Evolutionary conservation across 2,113 vertebrate genomes (phyloP).

Genomic region (Arothron firmamentum): DNA sequence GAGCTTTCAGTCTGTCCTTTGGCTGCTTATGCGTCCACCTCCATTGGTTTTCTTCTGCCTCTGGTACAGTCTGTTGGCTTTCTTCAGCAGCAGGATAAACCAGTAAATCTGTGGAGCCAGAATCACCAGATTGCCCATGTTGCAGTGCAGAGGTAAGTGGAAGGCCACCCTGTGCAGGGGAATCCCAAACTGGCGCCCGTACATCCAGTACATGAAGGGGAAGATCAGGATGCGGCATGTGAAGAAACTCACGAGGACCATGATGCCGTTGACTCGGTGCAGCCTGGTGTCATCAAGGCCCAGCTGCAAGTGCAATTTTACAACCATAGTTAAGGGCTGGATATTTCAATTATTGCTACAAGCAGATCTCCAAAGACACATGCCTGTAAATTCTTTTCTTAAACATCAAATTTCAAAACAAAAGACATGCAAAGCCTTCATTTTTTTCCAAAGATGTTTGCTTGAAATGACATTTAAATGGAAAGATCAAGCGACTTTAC

Average conservation of each 20-base stretch:
- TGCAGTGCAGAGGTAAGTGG: slow-evolving; percentile 83
- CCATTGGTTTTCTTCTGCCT: slow-evolving; percentile 45
- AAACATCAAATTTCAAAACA: too few species aligned
- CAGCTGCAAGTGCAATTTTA: slow-evolving; percentile 65
- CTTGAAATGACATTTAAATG: background rate
- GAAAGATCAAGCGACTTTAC: slow-evolving; percentile 46
- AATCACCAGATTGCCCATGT: slow-evolving; percentile 80
- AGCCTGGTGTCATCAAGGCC: slow-evolving; percentile 78
- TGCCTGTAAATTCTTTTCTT: too few species aligned
- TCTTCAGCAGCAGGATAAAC: slow-evolving; percentile 84
- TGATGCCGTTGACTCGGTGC: slow-evolving; percentile 81
- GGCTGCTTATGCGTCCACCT: background rate
- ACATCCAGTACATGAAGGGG: slow-evolving; percentile 89
- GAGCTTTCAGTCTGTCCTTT: slow-evolving; percentile 24
- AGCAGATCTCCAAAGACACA: too few species aligned
- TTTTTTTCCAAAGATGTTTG: too few species aligned
- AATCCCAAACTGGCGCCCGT: slow-evolving; percentile 74
- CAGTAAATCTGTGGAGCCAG: slow-evolving; percentile 89
- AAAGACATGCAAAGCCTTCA: too few species aligned
- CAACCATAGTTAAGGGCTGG: too few species aligned
- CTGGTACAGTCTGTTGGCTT: slow-evolving; percentile 77
- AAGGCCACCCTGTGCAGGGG: slow-evolving; percentile 76
- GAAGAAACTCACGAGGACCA: slow-evolving; percentile 83
- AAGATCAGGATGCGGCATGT: slow-evolving; percentile 85
- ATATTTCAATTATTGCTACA: too few species aligned